Conservation (phyloP, 2,113 vertebrate species). For the Saccopteryx leptura region DNA sequence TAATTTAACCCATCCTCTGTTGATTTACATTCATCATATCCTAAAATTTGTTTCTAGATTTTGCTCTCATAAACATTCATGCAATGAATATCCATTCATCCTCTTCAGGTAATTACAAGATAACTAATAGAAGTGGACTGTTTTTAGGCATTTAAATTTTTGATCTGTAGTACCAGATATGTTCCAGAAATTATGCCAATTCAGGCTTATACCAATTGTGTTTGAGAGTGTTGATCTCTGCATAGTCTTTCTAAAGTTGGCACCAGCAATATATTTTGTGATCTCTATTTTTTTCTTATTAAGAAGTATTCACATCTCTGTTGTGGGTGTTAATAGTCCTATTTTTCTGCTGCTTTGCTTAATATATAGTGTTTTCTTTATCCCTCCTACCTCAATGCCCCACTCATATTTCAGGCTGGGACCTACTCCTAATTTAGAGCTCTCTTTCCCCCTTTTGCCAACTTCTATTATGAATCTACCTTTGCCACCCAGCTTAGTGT, state of each 20-base stretch:
- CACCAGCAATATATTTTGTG: neutral
- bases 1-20: neutral
- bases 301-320: neutral
- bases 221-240: neutral
- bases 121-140: neutral
- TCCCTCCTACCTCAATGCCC: too few relatives aligned
- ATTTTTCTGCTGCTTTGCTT: too few relatives aligned
- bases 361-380: too few relatives aligned
- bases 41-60: constrained; percentile 29
- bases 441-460: too few relatives aligned
- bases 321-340: too few relatives aligned
- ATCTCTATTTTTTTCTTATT: neutral
- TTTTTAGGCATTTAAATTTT: constrained; percentile 4
- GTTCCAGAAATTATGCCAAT: neutral
- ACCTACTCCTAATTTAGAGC: too few relatives aligned
- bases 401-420: too few relatives aligned
- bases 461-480: too few relatives aligned
- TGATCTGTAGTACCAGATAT: neutral
- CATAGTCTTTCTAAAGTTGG: neutral
- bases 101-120: neutral
- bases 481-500: too few relatives aligned
- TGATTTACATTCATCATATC: neutral
- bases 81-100: neutral
- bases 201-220: neutral
- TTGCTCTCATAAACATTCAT: neutral